Evolutionary conservation across 2,888 invertebrate genomes (phyloP), one percentile per base, ranked within the genome.

Genomic region (Torymus texanus): DNA sequence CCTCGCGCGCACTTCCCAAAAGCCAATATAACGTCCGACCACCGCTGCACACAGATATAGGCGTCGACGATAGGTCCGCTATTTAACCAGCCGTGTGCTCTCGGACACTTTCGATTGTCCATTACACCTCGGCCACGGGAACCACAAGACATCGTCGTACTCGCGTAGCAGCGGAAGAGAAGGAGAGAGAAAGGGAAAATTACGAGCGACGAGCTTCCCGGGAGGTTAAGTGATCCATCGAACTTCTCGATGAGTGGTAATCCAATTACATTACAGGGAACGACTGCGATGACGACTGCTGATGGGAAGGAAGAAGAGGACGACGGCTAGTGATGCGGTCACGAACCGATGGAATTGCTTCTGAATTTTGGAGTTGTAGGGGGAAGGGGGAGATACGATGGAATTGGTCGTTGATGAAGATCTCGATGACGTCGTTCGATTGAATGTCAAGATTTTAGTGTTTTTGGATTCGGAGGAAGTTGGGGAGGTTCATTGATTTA

Each of bases 51-150:
- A 21, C 2, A 21, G 21, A 21, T 21, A 21, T 21, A 21, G 21
- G 21, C 21, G 21, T 14, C 58, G 2, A 14, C 16, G 16, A 58
- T 11, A 5, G 41, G 8, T 41, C 41, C 18, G 59, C 59, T 16
- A 16, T 59, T 59, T 59, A 59, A 59, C 59, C 59, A 14, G 59
- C 59, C 59, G 18, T 13, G 13, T 59, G 11, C n/a, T 16, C 59
- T 8, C 59, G 55, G 56, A 73, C 56, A 73, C 73, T 73, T 73
- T 73, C 73, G 24, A 73, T 73, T 73, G 73, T 63, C 63, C 53
- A 73, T 73, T 53, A 41, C 10, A 41, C 41, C 5, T 41, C 8
- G 8, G 41, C 41, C 41, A 41, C 41, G 41, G 41, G 41, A 41
- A 41, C 41, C 41, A 8, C 41, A 41, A 41, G 41, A 41, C 41